These are phyloP conservation scores for Misgurnus mizolepis DNA, from an alignment of 2,113 vertebrate genomes.

Conservation along the genomic window DNA sequence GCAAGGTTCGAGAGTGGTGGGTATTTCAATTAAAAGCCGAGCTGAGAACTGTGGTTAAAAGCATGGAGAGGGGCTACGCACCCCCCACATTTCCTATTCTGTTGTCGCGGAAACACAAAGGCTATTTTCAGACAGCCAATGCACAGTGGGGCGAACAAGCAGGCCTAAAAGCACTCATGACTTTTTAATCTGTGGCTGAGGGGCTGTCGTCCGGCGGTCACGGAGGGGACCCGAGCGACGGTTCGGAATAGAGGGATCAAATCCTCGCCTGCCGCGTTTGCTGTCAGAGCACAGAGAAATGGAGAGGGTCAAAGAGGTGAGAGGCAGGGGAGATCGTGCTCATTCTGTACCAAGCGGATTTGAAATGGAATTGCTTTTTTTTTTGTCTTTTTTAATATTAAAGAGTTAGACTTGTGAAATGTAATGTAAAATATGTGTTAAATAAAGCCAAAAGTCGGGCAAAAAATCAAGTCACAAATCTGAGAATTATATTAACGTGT, in stretches of 20 bases:
- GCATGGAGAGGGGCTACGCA: conserved; percentile 63
- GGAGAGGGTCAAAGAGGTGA: conserved; percentile 57
- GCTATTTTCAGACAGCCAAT: conserved; percentile 77
- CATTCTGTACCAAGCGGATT: neutral
- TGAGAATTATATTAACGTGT: too few relatives aligned
- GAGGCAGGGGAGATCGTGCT: conserved; percentile 42
- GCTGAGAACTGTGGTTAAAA: conserved; percentile 64
- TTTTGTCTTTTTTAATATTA: neutral
- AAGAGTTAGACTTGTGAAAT: neutral
- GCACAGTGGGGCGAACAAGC: conserved; percentile 61
- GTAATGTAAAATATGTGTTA: too few relatives aligned
- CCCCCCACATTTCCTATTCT: conserved; percentile 42
- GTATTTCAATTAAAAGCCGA: conserved; percentile 67
- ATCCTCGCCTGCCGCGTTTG: conserved; percentile 55
- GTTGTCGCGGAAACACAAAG: conserved; percentile 76
- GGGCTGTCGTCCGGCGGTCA: conserved; percentile 64
- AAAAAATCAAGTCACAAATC: too few relatives aligned
- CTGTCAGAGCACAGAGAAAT: conserved; percentile 70
- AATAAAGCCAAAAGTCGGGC: too few relatives aligned
- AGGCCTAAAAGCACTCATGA: conserved; percentile 78
- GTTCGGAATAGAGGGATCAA: conserved; percentile 65
- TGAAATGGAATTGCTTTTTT: neutral
- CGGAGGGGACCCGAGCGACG: conserved; percentile 49
- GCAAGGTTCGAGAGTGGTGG: conserved; percentile 55
- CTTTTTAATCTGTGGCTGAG: conserved; percentile 77